A percentile compares a stretch with the other conserved stretches of the same genome.
Conservation (phyloP, 1,140 invertebrate species). For the Amphibalanus amphitrite region DNA sequence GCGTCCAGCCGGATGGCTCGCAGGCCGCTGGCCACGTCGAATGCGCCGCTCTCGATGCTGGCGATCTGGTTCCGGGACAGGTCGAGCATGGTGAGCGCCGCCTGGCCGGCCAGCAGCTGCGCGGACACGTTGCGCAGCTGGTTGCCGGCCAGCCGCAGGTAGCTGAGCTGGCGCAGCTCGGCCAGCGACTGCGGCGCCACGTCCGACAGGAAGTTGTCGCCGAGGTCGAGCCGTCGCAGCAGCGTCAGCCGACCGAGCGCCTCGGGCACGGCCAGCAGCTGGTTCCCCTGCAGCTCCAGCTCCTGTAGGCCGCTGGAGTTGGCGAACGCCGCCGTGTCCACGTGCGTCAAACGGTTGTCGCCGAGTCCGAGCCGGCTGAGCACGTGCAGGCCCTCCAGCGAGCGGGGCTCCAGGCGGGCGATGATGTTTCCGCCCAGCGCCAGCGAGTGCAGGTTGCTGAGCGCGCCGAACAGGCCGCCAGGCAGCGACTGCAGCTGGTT, state of each 20-base stretch:
- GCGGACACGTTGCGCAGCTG: constrained; percentile 67
- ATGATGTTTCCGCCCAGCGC: constrained; percentile 60
- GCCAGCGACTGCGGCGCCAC: constrained; percentile 62
- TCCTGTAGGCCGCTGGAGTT: constrained; percentile 54
- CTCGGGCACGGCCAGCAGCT: constrained; percentile 47
- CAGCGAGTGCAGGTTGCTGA: constrained; percentile 66
- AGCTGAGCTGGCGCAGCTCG: constrained; percentile 40
- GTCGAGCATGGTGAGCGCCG: constrained; percentile 69
- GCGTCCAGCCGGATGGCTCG: constrained; percentile 71
- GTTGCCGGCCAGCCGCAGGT: constrained; percentile 69
- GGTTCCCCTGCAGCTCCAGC: constrained; percentile 64
- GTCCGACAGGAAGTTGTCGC: constrained; percentile 59
- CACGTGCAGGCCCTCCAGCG: constrained; percentile 58
- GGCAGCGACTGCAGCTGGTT: constrained; percentile 60
- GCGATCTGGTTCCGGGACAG: constrained; percentile 67
- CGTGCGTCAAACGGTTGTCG: constrained; percentile 52
- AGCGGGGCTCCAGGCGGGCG: constrained; percentile 50
- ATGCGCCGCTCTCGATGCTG: constrained; percentile 46
- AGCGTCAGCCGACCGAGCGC: constrained; percentile 54
- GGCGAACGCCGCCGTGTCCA: constrained; percentile 60
- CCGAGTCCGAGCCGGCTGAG: constrained; percentile 56
- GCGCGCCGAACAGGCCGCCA: constrained; percentile 56
- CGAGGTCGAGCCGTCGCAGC: constrained; percentile 57
- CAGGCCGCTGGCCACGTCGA: constrained; percentile 55
- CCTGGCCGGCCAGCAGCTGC: constrained; percentile 57